phyloP scores from a whole-genome alignment of 2,113 vertebrate species.

The Pseudonaja textilis region DNA sequence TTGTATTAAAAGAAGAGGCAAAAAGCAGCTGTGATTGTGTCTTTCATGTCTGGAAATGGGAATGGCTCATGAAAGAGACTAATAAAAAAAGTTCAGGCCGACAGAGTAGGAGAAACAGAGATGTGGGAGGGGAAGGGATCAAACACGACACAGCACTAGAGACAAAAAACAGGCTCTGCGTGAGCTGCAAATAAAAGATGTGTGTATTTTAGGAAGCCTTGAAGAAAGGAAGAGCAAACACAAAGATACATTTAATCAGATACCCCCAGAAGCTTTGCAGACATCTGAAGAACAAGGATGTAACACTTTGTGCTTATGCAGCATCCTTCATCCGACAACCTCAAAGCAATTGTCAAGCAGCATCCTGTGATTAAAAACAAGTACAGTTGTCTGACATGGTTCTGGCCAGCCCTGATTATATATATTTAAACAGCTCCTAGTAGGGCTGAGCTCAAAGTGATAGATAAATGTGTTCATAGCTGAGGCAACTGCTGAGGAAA shows the following conservation, averaged over 20 bases:
- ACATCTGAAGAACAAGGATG: constrained; percentile 20
- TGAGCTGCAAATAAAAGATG: constrained; percentile 28
- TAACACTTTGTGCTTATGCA: constrained; percentile 4
- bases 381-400: not conserved
- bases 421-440: not conserved
- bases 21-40: constrained; percentile 14
- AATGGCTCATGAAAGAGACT: constrained; percentile 30
- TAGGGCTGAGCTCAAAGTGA: not conserved
- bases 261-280: constrained; percentile 18
- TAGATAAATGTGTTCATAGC: not conserved
- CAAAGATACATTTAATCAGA: constrained; percentile 32
- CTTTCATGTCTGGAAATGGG: constrained; percentile 30
- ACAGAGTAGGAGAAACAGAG: constrained; percentile 9
- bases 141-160: constrained; percentile 11
- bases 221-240: constrained; percentile 22
- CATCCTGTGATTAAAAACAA: not conserved
- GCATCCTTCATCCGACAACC: not conserved
- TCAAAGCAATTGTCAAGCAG: constrained; percentile 1
- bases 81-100: constrained; percentile 23
- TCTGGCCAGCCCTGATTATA: not conserved
- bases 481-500: not conserved
- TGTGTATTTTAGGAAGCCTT: constrained; percentile 6
- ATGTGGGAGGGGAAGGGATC: constrained; percentile 18
- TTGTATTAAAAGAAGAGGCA: constrained; percentile 4
- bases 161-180: constrained; percentile 20